Evolutionary conservation across 2,888 invertebrate genomes (phyloP), one percentile per base, ranked within the genome.

Genomic region (Salpingus planirostris): DNA sequence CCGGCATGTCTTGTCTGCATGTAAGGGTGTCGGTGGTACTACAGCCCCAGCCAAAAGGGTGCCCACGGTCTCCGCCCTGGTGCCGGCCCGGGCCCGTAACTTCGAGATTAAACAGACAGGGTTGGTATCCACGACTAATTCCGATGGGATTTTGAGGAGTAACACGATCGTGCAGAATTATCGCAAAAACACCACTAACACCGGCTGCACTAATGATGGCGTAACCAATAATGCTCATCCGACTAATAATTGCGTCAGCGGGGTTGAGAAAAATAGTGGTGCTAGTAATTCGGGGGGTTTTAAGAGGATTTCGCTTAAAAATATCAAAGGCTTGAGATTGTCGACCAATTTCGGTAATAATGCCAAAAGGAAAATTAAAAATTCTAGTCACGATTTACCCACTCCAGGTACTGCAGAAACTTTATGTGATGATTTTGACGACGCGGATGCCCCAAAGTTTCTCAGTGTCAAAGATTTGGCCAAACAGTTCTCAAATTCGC

Each of bases 91-190:
- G 4, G 6, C 24, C 10, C 10, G 24, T 23, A 26, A 26, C 13
- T 7, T 27, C n/a, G 10, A n/a, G 4, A 78, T 80, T 44, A 68
- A 71, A 38, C 74, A 71, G 33, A 65, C 72, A 29, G 73, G 71
- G 38, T 63, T 81, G 33, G 67, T 76, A 2, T 80, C 73, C 1
- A 80, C 80, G 2, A 80, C 80, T 22, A 81, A 80, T 55, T 66
- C 69, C 38, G 66, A 70, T 40, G 69, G 64, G 28, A 69, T 71
- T 38, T 65, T 58, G 43, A 64, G 64, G 31, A 57, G 69, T 65
- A 52, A 54, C 30, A 51, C 55, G 6, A 54, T 59, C 27, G 44
- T 42, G 15, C 38, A 47, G 29, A 45, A 41, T 32, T 31, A 27
- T 29, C 33, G 37, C n/a, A 31, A 27, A 11, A 32, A 26, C 11